Evolutionary conservation across 1,140 invertebrate species (phyloP).

Genomic region (Acarapis woodi): DNA sequence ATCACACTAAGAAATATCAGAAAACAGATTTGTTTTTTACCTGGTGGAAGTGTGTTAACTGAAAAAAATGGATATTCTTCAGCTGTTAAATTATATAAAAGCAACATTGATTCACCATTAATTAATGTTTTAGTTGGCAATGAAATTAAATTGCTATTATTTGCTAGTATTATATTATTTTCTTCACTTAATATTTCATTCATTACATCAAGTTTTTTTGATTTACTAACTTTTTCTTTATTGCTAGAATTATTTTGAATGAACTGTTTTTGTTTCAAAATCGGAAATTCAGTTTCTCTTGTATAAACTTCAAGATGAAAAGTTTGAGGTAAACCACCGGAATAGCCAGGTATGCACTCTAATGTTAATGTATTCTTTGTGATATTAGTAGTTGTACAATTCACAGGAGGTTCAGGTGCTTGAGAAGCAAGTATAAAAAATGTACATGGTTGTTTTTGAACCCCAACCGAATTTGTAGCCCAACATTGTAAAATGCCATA

Average conservation of each 20-base stretch:
- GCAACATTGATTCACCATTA: too few species aligned
- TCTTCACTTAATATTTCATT: too few species aligned
- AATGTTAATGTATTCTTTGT: constrained; percentile 22
- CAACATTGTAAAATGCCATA: constrained; percentile 53
- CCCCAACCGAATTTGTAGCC: constrained; percentile 49
- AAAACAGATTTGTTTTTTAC: too few species aligned
- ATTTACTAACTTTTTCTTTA: too few species aligned
- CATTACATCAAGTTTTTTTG: too few species aligned
- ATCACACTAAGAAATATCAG: too few species aligned
- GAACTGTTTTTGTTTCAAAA: too few species aligned
- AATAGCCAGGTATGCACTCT: constrained; percentile 39
- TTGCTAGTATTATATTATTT: too few species aligned
- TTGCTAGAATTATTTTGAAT: too few species aligned
- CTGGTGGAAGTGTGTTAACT: constrained; percentile 10
- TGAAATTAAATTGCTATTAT: not conserved
- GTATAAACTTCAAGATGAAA: constrained; percentile 50
- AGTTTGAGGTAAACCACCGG: constrained; percentile 49
- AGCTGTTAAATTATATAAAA: constrained; percentile 8
- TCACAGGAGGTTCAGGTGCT: constrained; percentile 13
- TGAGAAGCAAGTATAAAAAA: constrained; percentile 42
- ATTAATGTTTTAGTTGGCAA: not conserved
- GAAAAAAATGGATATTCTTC: constrained; percentile 10
- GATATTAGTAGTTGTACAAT: constrained; percentile 10
- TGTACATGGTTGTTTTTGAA: constrained; percentile 42
- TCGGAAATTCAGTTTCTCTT: constrained; percentile 15